Base-by-base conservation (phyloP, 2,113 vertebrate species). In the Ailurus styani region DNA sequence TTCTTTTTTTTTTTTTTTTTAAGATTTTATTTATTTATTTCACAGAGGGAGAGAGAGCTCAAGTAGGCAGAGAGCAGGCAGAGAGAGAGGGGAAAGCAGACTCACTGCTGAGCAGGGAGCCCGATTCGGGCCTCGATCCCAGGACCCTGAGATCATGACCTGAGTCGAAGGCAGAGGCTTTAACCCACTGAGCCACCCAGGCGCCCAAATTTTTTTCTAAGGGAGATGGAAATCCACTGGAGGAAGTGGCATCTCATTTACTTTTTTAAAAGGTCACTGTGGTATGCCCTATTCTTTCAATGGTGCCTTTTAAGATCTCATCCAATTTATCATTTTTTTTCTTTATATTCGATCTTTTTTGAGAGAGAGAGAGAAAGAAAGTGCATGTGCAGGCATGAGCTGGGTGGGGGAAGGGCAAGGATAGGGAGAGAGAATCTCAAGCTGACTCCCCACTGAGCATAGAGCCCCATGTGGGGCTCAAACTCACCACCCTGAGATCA, bases 311-410 rank as follows among this genome's bases (percentile, higher is more conserved):
- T 89, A 79, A 60, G 62, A 55, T 54, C 6, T 60, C 21, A 78
- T 23, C 3, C 42, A 54, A 40, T 2, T 82, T 45, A 77, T 23
- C 31, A 47, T 50, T 72, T 75, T 17, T 17, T 79, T 77, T 10
- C 31, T 87, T 70, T 72, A 72, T 47, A 68, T 55, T 77, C 40
- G 40, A 42, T 37, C 21, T 34, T 68, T n/a, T 21, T 37, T 68
- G 8, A 5, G 66, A 68, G 66, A 68, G 66, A 68, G 12, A 31
- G 64, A 68, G 66, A 29, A 25, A 68, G 66, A 13, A 20, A 68
- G 34, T 60, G 57, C 7, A 2, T 3, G 3, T 20, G 34, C 34
- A 18, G 25, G 57, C 8, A 4, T 62, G 60, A 5, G 0, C n/a
- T n/a, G n/a, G n/a, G n/a, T n/a, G 66, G 62, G 2, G 8, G 7